A percentile compares a stretch with the other conserved stretches of the same genome.
Evolutionary conservation across 2,113 vertebrate genomes (phyloP).

Genomic region (Onychostruthus taczanowskii): DNA sequence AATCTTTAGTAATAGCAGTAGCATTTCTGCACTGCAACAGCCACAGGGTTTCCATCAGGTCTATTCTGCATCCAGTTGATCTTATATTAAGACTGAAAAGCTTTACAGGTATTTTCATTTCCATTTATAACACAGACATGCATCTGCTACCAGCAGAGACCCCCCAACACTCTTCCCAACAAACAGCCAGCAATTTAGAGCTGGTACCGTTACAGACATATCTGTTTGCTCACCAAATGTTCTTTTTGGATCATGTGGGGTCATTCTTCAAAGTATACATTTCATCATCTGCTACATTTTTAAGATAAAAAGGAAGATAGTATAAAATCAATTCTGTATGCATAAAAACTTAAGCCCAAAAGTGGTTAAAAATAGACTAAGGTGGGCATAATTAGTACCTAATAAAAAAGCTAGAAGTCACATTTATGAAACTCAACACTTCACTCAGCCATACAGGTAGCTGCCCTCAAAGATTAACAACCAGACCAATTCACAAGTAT

Average conservation of each 20-base stretch:
- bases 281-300: conserved; percentile 16
- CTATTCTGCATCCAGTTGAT: neutral
- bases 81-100: neutral
- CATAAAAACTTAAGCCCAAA: neutral
- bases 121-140: rapidly evolving
- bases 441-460: neutral
- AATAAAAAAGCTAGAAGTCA: neutral
- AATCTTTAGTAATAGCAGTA: neutral
- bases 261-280: neutral
- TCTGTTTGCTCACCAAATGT: neutral
- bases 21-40: neutral
- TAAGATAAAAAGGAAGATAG: neutral
- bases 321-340: neutral
- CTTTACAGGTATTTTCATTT: neutral
- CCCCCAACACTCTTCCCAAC: neutral
- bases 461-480: conserved; percentile 29
- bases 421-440: neutral
- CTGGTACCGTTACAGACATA: neutral
- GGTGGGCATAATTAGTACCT: conserved; percentile 9
- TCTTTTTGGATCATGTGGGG: neutral
- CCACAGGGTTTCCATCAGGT: neutral
- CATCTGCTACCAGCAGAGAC: neutral
- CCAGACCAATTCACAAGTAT: conserved; percentile 63
- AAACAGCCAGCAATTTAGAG: neutral
- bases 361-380: neutral